A percentile compares a stretch with the other conserved stretches of the same genome.
Conservation (phyloP, 1,140 invertebrate species). For the Lepidurus couesii region DNA sequence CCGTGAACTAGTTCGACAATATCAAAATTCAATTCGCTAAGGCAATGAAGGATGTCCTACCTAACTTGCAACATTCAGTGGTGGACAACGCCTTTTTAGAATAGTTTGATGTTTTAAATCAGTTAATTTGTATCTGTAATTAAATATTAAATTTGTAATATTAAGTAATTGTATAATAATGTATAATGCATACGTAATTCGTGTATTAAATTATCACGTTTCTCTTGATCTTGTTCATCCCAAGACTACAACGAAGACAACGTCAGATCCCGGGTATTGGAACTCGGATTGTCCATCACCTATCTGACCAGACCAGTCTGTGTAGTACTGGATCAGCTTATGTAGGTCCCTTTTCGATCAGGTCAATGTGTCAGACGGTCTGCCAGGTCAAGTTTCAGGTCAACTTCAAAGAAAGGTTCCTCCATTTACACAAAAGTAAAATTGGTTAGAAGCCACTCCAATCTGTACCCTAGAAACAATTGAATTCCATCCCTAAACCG, state of each 20-base stretch:
- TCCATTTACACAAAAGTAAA: background rate
- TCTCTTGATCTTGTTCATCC: background rate
- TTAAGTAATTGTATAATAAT: no score
- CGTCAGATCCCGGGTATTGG: background rate
- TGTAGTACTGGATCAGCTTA: background rate
- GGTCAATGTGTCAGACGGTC: background rate
- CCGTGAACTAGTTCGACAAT: no score
- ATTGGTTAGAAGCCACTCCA: background rate
- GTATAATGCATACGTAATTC: no score
- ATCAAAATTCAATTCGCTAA: no score
- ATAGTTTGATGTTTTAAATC: no score
- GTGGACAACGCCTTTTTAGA: no score
- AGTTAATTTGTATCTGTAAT: no score
- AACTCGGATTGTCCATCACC: background rate
- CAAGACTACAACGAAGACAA: background rate
- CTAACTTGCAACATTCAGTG: no score
- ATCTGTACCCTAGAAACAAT: background rate
- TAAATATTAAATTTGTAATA: no score
- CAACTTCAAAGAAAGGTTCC: background rate
- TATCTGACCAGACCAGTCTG: constrained; percentile 9
- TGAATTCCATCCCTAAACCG: background rate
- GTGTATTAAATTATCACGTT: background rate
- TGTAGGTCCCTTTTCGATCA: background rate
- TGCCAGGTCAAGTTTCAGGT: constrained; percentile 14
- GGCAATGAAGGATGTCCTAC: no score